These are phyloP conservation scores for Irena cyanogastra DNA, from an alignment of 2,113 vertebrate species.

Conservation along the genomic window DNA sequence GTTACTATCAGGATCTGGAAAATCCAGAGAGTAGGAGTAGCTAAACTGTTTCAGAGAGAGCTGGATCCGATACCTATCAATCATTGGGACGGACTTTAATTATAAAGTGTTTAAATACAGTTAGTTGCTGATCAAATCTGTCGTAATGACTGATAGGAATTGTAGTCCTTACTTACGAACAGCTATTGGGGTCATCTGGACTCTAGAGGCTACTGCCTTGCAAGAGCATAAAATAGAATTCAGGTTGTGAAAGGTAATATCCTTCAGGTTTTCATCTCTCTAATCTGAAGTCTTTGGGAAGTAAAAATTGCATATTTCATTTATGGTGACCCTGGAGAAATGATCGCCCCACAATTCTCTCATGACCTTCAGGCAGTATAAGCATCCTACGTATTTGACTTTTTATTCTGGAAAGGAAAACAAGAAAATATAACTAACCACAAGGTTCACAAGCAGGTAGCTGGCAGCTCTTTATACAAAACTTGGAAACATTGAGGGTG, in stretches of 20 bases:
- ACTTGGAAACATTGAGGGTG: background rate
- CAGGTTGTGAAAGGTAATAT: background rate
- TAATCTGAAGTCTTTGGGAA: background rate
- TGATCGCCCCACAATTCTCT: background rate
- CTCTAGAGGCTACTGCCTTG: background rate
- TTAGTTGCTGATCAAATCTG: constrained; percentile 27
- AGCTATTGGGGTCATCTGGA: background rate
- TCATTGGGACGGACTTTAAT: constrained; percentile 15
- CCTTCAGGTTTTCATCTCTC: background rate
- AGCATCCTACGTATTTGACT: background rate
- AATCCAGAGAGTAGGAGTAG: background rate
- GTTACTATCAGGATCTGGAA: background rate
- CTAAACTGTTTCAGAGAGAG: background rate
- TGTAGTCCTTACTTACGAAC: background rate
- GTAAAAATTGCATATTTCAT: constrained; percentile 12
- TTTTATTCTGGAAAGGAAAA: background rate
- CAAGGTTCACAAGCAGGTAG: background rate
- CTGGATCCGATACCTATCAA: constrained; percentile 6
- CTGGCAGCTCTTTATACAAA: background rate
- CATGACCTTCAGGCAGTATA: background rate
- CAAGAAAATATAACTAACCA: background rate
- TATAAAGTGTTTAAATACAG: constrained; percentile 47
- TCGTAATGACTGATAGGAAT: background rate
- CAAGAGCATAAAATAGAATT: constrained; percentile 21
- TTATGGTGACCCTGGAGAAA: background rate